Conservation (phyloP, 2,797 vertebrate genomes). For the Chiloscyllium punctatum region DNA sequence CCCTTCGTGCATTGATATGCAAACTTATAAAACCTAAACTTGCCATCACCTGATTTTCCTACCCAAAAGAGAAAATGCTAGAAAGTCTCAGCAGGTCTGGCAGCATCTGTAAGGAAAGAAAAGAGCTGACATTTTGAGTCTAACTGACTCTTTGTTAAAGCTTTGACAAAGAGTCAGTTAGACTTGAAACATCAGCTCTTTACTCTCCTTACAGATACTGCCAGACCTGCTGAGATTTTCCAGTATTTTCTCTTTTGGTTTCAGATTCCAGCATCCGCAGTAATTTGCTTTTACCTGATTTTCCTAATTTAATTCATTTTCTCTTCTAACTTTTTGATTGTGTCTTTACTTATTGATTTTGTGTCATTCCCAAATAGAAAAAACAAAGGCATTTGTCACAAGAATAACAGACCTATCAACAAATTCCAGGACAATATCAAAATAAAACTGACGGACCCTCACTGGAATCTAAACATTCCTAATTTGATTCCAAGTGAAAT, state of each 20-base stretch:
- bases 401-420: background rate
- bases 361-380: background rate
- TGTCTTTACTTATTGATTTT: background rate
- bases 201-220: too few relatives aligned
- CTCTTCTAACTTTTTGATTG: background rate
- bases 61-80: too few relatives aligned
- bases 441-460: background rate
- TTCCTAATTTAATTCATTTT: constrained; percentile 9
- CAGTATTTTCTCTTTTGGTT: too few relatives aligned
- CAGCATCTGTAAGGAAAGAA: too few relatives aligned
- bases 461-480: background rate
- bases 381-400: background rate
- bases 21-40: background rate
- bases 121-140: too few relatives aligned
- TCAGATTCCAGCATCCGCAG: too few relatives aligned
- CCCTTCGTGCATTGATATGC: background rate
- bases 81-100: too few relatives aligned
- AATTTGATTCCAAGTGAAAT: background rate
- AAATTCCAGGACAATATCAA: background rate
- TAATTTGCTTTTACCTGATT: background rate
- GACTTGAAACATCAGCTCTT: too few relatives aligned
- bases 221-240: too few relatives aligned
- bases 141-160: too few relatives aligned
- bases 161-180: too few relatives aligned
- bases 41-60: background rate